A percentile compares a stretch with the other conserved stretches of the same genome.
These are phyloP conservation scores for Dryococelus australis DNA, from an alignment of 2,888 invertebrate genomes.

Conservation along the genomic window DNA sequence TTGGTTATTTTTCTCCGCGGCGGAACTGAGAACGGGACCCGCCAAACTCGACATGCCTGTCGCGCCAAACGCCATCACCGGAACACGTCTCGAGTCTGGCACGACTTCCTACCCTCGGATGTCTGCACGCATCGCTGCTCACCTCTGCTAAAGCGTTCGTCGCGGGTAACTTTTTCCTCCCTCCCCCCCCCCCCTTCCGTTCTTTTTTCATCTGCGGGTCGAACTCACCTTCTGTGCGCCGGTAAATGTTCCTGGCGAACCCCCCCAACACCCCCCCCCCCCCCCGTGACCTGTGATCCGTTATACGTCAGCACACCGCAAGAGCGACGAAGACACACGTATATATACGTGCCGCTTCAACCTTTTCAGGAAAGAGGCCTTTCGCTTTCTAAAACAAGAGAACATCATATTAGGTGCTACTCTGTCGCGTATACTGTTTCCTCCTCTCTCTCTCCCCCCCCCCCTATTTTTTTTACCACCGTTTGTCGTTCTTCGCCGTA, in stretches of 20 bases:
- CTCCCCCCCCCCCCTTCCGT: too few species aligned
- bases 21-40: too few species aligned
- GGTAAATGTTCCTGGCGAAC: background rate
- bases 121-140: background rate
- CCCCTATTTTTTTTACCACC: background rate
- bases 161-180: too few species aligned
- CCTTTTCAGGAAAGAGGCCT: background rate
- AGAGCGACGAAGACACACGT: background rate
- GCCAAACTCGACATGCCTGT: too few species aligned
- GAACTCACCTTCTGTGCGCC: background rate
- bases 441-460: background rate
- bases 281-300: background rate
- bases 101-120: background rate
- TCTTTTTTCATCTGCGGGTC: background rate
- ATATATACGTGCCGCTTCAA: background rate
- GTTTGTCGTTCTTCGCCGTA: constrained; percentile 2
- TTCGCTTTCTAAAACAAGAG: constrained; percentile 11
- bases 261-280: too few species aligned
- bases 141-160: background rate
- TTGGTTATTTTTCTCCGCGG: too few species aligned
- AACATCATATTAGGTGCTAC: constrained; percentile 11
- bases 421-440: background rate
- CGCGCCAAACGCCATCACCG: too few species aligned
- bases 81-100: too few species aligned
- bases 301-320: background rate